Evolutionary conservation across 2,113 vertebrate species (phyloP), one percentile per base, ranked within the genome.

Genomic region (Diglossa brunneiventris): DNA sequence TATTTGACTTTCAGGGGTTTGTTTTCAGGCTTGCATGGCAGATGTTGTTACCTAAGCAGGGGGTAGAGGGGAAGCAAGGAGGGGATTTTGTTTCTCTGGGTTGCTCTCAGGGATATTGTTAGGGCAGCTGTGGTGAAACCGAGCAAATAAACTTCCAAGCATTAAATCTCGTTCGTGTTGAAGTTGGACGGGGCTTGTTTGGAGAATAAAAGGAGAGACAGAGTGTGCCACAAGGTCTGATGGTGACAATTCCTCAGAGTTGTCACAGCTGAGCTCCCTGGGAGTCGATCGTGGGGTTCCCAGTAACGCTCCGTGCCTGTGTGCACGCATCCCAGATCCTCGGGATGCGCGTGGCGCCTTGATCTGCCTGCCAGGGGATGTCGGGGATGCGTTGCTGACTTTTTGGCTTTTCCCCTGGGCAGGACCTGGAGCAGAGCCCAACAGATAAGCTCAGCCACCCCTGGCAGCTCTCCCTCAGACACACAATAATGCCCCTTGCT

Each of bases 311-410:
- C 39, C 39, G n/a, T 74, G 80, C 72, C 49, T 4, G 42, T 6
- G 3, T 11, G 80, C 79, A 49, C 9, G 33, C 30, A 1, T 63
- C 69, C 31, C n/a, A 62, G 52, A 22, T 46, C 52, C 31, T 39
- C 9, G 76, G 79, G 80, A 76, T 66, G 15, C 44, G 50, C 5
- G 2, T 35, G 30, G 63, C 1, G 26, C 92, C 87, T 94, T 95
- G 90, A 91, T 86, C 64, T 90, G 85, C 35, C 70, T 90, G 91
- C 92, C 93, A 95, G 79, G 87, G 79, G 85, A 92, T 91, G 90
- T 58, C 1, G 6, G 84, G 55, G 84, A 95, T 96, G 87, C 1
- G 2, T 66, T 33, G 46, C 58, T 82, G 75, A 20, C 87, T 93
- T 73, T 87, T 83, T 94, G 87, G 67, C 56, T 88, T 95, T 95